Evolutionary conservation across 1,140 invertebrate genomes (phyloP), one percentile per base, ranked within the genome.

Genomic region (Thrips palmi): DNA sequence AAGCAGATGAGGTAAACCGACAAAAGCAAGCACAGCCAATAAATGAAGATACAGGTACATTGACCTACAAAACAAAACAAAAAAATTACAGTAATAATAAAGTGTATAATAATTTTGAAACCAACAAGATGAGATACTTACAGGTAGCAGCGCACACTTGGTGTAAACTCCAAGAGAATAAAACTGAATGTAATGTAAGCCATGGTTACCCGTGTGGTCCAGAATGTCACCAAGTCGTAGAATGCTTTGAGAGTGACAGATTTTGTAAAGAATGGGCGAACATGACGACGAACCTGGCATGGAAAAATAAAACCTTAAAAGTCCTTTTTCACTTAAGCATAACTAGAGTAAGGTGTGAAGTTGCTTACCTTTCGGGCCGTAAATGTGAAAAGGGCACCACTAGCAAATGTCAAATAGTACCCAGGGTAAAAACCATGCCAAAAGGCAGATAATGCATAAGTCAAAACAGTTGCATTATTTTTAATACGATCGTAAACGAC

Each of bases 351-450:
- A 7, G 29, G 10, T n/a, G 11, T 30, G 19, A 39, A 39, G 30
- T 32, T 35, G 54, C 61, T 64, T 63, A 86, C 82, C 41, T 63
- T 62, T 64, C 91, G 70, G 19, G 83, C 74, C 14, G 80, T 77
- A 34, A 80, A 62, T 2, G 89, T 93, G 50, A 91, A 81, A 2
- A 97, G 48, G 0, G 85, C 85, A 10, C 79, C 88, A 19, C 71
- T 77, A 19, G 83, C 67, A 59, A 98, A 98, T 1, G 88, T 92
- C 24, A 97, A 53, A 57, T 97, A 98, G 63, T 98, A 98, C 10
- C 93, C 91, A 4, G 89, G 88, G 62, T 93, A 89, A 57, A 93
- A 94, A 38, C 85, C 93, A 62, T 97, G 93, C 93, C 93, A 97
- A 17, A 96, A 52, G 12, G 89, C 89, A 18, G 86, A 93, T 31